Base-by-base conservation (phyloP, 2,113 vertebrate genomes). In the Macaca fascicularis region DNA sequence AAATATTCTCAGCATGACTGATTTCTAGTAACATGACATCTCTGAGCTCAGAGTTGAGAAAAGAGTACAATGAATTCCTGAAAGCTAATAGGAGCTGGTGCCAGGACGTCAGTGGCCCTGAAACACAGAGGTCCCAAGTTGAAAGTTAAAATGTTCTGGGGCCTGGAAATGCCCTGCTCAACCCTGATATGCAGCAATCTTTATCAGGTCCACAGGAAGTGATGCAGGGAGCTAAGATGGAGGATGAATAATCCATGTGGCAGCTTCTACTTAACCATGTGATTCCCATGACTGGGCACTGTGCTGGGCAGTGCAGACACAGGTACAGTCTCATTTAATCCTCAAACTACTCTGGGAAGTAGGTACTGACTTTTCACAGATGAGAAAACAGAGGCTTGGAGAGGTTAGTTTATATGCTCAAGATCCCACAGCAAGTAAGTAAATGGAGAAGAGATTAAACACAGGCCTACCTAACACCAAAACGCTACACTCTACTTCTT, bases 201-300 rank as follows among this genome's bases (percentile, higher is more conserved):
- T 48, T 38, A 23, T 5, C 13, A 17, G 40, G 25, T 20, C 59
- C 35, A n/a, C 3, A 48, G 57, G 52, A 69, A 43, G 88, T 1
- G 20, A n/a, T 3, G 23, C 23, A 59, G 11, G 35, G 38, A n/a
- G 38, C 19, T 30, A n/a, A 19, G 23, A 23, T 2, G 23, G 8
- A 35, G 7, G 52, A 25, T 1, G 16, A 3, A 8, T 14, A 48
- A 83, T 17, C 32, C 3, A 57, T 7, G 4, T 1, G 55, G 55
- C 5, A 4, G 25, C 11, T 48, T 52, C 72, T 3, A 19, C 23
- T 16, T 40, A 2, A 35, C 0, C 10, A 8, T 17, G 27, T 5
- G 35, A 25, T 7, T 52, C 35, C 38, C 57, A 13, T 4, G 38
- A 69, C 4, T 2, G 1, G 38, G 8, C 72, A 22, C 40, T 22